Evolutionary conservation across 2,113 vertebrate genomes (phyloP), one percentile per base, ranked within the genome.

Genomic region (Pedionomus torquatus): DNA sequence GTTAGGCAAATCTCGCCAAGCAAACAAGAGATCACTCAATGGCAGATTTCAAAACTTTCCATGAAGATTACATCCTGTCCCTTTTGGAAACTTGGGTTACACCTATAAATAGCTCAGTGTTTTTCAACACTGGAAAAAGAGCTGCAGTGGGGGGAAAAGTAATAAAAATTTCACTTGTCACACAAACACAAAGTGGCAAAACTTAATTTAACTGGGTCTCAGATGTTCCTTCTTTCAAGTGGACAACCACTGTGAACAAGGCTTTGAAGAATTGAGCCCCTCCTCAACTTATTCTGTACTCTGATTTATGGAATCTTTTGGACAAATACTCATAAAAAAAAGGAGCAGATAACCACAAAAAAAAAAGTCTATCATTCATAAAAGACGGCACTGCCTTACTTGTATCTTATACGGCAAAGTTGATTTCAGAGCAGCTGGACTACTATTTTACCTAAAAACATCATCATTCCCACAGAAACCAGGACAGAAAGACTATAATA

Each of bases 101-200:
- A 70, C 37, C 55, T 77, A 75, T 43, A 80, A 75, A 65, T 63
- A 95, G 61, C 18, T 85, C 33, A 24, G 12, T 82, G n/a, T 33
- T 94, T 96, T 95, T 75, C 54, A 74, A 9, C 20, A 43, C 28
- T 86, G 58, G 81, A 77, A 94, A 84, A 91, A 76, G 63, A 89
- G 30, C 9, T 69, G 23, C 20, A 37, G 7, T 33, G 12, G 2
- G 4, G 58, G 17, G 6, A 7, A 17, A 3, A 51, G 54, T 10
- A 66, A 69, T 44, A 90, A 71, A 77, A 74, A 18, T 23, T 54
- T 77, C 57, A 91, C 69, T 75, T 78, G 39, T 43, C 66, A 93
- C n/a, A 77, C 87, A 87, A 94, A 93, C 20, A 77, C 24, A 33
- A 85, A 83, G 54, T 48, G 43, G 66, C 16, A 93, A 94, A 94